Conservation (phyloP, 2,113 vertebrate species). For the Cercocebus atys region DNA sequence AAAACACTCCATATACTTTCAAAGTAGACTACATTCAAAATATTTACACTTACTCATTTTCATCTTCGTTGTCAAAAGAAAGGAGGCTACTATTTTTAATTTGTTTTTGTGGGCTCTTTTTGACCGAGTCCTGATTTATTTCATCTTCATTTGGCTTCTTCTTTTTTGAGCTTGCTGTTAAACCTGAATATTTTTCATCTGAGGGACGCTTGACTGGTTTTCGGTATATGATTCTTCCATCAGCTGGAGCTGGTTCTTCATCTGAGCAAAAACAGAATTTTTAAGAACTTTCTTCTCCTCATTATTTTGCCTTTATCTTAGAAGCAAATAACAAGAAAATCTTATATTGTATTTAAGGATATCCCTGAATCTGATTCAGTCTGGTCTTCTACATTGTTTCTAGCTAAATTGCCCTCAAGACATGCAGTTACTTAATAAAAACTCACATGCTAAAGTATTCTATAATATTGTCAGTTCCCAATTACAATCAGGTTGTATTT, state of each 20-base stretch:
- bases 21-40: constrained; percentile 45
- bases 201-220: constrained; percentile 94
- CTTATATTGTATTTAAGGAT: neutral
- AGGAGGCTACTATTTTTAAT: constrained; percentile 96
- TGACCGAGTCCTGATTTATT: constrained; percentile 73
- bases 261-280: constrained; percentile 80
- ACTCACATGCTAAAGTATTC: neutral
- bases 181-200: constrained; percentile 89
- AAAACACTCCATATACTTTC: neutral
- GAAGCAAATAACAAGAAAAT: neutral
- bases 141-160: constrained; percentile 86
- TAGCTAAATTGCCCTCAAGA: neutral
- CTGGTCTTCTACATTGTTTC: neutral
- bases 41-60: constrained; percentile 83
- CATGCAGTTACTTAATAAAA: neutral
- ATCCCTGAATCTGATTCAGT: neutral
- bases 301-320: neutral
- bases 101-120: constrained; percentile 87
- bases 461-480: neutral
- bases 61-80: constrained; percentile 94
- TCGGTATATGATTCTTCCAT: constrained; percentile 95
- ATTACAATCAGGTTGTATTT: neutral
- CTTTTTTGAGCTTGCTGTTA: constrained; percentile 94
- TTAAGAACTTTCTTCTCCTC: constrained; percentile 26
- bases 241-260: constrained; percentile 85